Evolutionary conservation across 92 coral and sea anemone species (phyloP), one percentile per base, ranked within the genome.

Genomic region (Pocillopora meandrina): DNA sequence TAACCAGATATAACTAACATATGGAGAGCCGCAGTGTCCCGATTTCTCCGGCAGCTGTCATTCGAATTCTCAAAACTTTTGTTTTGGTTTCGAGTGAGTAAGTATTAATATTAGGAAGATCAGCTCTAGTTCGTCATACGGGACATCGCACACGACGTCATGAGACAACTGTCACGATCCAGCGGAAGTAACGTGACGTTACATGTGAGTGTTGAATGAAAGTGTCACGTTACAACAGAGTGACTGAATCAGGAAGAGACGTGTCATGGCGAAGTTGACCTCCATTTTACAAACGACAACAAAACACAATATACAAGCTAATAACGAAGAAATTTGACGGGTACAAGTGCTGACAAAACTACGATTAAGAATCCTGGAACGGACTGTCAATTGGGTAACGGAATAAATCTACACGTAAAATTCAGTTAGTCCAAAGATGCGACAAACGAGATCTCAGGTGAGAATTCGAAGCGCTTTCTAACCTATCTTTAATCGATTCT

Each of bases 1-100:
- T 17, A 1, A 71, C 85, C 52, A 69, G 33, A 60, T 59, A 59
- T 21, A 20, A 11, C 17, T 14, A 56, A 81, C 76, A 49, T 42
- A 59, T 68, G 63, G 57, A 33, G 67, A 31, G 61, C 56, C 66
- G 26, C 58, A 26, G 67, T 34, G 34, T 0, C 13, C 35, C 42
- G 42, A 26, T 58, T 59, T 47, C 71, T 36, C 42, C 70, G 10
- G 75, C 18, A 33, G 75, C 33, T 10, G 75, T 71, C 78, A 14
- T 10, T n/a, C 52, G 75, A 71, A 80, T 80, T 81, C 26, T 1
- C 26, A 31, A 59, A 26, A 26, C 31, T 26, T 1, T 18, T 56
- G 85, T 81, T 57, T 68, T 68, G 19, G 74, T 23, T 69, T 80
- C 72, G 67, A 26, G 23, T 49, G 69, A 65, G 14, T 56, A 15